Evolutionary conservation across 2,113 vertebrate species (phyloP).

Genomic region (Parus major): DNA sequence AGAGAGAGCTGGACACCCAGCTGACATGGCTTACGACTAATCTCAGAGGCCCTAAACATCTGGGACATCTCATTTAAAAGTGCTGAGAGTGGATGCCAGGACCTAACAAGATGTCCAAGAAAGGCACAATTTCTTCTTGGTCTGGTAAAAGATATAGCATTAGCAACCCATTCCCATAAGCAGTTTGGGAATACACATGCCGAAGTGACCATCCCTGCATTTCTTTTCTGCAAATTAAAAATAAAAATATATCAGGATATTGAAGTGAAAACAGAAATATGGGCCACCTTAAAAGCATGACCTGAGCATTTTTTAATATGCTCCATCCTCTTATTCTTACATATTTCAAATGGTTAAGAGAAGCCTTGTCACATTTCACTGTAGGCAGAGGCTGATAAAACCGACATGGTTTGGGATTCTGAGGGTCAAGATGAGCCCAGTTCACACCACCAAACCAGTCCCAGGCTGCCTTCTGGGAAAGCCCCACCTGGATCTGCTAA

Average conservation of each 20-base stretch:
- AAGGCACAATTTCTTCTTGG: background rate
- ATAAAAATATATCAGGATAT: background rate
- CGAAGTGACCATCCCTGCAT: background rate
- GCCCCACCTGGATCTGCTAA: background rate
- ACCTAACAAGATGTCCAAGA: background rate
- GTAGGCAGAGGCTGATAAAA: background rate
- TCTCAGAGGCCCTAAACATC: background rate
- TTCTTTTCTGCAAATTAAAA: background rate
- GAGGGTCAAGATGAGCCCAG: background rate
- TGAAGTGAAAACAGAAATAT: background rate
- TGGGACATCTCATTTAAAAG: conserved; percentile 16
- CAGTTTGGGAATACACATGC: background rate
- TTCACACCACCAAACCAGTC: background rate
- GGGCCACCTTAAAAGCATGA: background rate
- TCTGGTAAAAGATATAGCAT: background rate
- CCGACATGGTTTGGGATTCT: background rate
- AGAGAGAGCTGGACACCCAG: background rate
- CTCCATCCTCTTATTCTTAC: background rate
- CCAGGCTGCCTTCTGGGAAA: background rate
- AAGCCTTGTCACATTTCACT: background rate
- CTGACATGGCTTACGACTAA: background rate
- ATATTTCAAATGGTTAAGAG: background rate
- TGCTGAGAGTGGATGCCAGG: background rate
- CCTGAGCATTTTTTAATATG: background rate
- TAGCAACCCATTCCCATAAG: background rate